Conservation (phyloP, 2,113 vertebrate genomes). For the Sceloporus tristichus region DNA sequence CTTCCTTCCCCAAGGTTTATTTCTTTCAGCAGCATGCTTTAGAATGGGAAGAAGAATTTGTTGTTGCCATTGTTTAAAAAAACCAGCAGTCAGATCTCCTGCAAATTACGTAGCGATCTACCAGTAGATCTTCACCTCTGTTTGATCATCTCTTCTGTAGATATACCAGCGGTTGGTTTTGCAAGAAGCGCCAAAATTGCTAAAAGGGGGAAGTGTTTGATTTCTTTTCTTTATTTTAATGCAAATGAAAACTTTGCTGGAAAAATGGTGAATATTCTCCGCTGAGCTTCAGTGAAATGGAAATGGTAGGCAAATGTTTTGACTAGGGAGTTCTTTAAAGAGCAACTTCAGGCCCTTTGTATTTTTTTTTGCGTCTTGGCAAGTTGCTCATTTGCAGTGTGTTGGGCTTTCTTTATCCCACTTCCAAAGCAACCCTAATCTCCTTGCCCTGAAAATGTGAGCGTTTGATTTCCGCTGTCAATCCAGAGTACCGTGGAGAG, state of each 20-base stretch:
- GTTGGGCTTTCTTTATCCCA: background rate
- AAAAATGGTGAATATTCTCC: background rate
- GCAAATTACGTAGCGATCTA: too few species aligned
- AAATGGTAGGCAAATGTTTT: conserved; percentile 8
- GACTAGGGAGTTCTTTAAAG: background rate
- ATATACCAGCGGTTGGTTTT: background rate
- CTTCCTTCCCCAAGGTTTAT: too few species aligned
- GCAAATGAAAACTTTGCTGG: background rate
- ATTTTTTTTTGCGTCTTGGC: background rate
- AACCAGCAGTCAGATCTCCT: too few species aligned
- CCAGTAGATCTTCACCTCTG: too few species aligned
- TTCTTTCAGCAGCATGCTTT: too few species aligned
- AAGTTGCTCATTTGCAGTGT: background rate
- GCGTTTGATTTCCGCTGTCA: background rate
- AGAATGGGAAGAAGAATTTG: too few species aligned
- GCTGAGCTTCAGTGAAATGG: background rate
- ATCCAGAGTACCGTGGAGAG: background rate
- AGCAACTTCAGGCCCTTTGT: background rate
- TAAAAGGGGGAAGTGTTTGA: background rate
- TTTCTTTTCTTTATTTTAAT: too few species aligned
- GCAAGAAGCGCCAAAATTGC: background rate
- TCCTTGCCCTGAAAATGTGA: background rate
- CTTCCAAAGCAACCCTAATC: background rate
- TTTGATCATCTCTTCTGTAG: too few species aligned
- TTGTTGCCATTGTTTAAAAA: too few species aligned